Evolutionary conservation across 2,797 vertebrate species (phyloP).

Genomic region (Sebastes oblongus): DNA sequence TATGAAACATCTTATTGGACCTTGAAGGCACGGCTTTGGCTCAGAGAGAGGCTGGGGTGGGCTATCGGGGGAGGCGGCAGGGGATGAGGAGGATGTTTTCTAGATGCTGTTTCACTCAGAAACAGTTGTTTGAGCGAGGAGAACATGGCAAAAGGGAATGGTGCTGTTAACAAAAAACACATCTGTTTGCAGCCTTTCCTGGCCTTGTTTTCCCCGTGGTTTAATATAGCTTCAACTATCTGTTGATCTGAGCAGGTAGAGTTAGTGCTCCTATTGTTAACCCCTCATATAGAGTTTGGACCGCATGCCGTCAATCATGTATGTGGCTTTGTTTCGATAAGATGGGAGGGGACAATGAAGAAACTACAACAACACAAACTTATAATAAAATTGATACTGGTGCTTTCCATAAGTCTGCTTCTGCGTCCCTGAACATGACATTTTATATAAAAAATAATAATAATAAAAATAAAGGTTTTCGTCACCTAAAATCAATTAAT

Average conservation of each 20-base stretch:
- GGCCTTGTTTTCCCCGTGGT: conserved; percentile 13
- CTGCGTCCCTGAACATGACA: neutral
- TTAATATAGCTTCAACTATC: neutral
- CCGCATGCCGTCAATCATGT: neutral
- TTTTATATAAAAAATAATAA: too few species aligned
- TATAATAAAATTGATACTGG: too few species aligned
- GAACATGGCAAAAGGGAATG: conserved; percentile 29
- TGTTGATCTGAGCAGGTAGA: neutral
- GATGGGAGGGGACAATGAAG: neutral
- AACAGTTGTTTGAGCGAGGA: conserved; percentile 14
- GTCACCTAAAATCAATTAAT: too few species aligned
- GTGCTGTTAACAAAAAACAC: neutral
- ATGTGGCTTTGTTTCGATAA: neutral
- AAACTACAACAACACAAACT: neutral
- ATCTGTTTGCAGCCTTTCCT: conserved; percentile 1
- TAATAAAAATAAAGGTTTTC: too few species aligned
- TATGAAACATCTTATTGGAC: conserved; percentile 42
- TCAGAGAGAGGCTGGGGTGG: neutral
- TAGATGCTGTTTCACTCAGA: conserved; percentile 17
- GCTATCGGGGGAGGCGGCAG: neutral
- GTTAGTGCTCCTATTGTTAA: neutral
- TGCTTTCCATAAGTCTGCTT: neutral
- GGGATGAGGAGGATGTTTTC: conserved; percentile 18
- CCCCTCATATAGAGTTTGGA: neutral
- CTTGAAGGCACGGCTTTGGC: conserved; percentile 42